A percentile compares a stretch with the other conserved stretches of the same genome.
Conservation (phyloP, 2,888 invertebrate genomes). For the Teleiodes luculella region DNA sequence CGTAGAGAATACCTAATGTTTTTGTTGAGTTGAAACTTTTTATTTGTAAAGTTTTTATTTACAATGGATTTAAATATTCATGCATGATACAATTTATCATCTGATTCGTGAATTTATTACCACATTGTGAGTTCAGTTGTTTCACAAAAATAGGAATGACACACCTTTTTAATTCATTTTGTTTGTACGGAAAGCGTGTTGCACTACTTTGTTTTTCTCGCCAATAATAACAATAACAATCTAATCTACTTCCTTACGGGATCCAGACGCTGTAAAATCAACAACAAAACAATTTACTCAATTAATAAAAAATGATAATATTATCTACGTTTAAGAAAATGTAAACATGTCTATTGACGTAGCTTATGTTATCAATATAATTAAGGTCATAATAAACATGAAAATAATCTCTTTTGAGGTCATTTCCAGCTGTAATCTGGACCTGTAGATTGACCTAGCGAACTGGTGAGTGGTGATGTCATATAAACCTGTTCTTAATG, state of each 20-base stretch:
- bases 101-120: conserved; percentile 16
- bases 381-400: conserved; percentile 35
- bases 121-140: conserved; percentile 6
- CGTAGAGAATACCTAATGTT: conserved; percentile 16
- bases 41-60: conserved; percentile 48
- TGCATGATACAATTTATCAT: conserved; percentile 51
- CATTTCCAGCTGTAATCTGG: conserved; percentile 32
- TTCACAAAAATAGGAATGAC: not conserved
- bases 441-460: not conserved
- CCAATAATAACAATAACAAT: conserved; percentile 15
- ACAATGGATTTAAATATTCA: conserved; percentile 54
- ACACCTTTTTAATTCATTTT: not conserved
- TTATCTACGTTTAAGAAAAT: not conserved
- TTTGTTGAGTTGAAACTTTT: conserved; percentile 24
- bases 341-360: conserved; percentile 46
- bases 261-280: conserved; percentile 29
- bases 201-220: not conserved
- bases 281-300: conserved; percentile 20
- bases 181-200: not conserved
- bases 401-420: conserved; percentile 35
- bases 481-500: not conserved
- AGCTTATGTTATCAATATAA: conserved; percentile 34
- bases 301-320: conserved; percentile 29
- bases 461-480: not conserved
- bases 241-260: conserved; percentile 45